Evolutionary conservation across 2,888 invertebrate species (phyloP).

Genomic region (Notodonta dromedarius): DNA sequence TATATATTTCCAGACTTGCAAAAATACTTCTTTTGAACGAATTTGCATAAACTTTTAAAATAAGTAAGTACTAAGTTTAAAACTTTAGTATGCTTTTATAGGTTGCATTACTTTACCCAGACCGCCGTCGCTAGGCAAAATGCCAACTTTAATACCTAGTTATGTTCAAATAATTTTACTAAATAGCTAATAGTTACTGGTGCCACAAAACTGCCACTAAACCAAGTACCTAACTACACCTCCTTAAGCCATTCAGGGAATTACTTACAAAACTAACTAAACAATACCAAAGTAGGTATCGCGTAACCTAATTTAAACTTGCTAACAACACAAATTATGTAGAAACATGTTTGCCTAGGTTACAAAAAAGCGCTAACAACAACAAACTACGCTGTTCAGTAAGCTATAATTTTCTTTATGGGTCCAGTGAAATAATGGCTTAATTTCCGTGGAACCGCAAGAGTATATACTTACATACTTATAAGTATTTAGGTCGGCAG

Average conservation of each 20-base stretch:
- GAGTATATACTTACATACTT: constrained; percentile 38
- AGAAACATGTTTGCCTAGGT: not conserved
- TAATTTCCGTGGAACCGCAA: constrained; percentile 15
- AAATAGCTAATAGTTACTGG: no score
- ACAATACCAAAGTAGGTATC: not conserved
- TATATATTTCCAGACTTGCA: constrained; percentile 8
- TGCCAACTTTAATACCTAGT: no score
- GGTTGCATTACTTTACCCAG: no score
- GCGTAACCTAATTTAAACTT: not conserved
- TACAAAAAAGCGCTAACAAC: constrained; percentile 4
- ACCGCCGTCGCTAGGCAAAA: no score
- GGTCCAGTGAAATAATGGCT: constrained; percentile 4
- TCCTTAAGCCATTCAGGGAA: not conserved
- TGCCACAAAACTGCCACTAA: no score
- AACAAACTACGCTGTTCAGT: constrained; percentile 9
- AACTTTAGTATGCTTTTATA: no score
- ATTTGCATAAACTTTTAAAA: no score
- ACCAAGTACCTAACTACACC: not conserved
- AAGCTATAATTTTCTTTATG: constrained; percentile 5
- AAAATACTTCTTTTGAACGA: no score
- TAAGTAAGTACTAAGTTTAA: no score
- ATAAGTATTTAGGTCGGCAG: constrained; percentile 59
- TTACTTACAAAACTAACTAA: not conserved
- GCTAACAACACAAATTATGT: not conserved
- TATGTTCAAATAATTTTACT: no score